Evolutionary conservation across 2,113 vertebrate species (phyloP).

Genomic region (Tachycineta bicolor): DNA sequence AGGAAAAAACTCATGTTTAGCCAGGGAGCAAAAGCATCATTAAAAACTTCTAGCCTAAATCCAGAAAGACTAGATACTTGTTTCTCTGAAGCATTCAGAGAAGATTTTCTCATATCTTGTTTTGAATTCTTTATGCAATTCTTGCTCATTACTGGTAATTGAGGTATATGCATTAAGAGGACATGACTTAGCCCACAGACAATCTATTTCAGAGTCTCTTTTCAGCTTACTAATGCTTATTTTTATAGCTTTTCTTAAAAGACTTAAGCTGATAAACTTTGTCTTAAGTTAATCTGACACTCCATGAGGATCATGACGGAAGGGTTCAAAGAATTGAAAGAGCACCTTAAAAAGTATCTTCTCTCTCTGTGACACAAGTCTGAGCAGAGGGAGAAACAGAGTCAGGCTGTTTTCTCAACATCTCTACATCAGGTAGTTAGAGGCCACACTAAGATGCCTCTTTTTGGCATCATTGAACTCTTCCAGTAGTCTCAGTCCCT

Average conservation of each 20-base stretch:
- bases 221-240: background rate
- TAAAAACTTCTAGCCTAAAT: background rate
- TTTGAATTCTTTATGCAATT: background rate
- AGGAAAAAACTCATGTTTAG: background rate
- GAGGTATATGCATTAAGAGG: background rate
- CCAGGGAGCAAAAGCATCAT: background rate
- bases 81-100: background rate
- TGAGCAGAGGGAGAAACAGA: background rate
- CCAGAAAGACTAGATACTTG: background rate
- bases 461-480: background rate
- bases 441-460: background rate
- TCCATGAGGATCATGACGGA: background rate
- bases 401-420: background rate
- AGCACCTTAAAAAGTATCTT: background rate
- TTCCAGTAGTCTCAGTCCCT: background rate
- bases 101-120: background rate
- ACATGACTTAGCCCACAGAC: background rate
- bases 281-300: background rate
- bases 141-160: background rate
- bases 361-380: background rate
- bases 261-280: background rate
- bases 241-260: background rate
- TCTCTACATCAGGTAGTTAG: background rate
- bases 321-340: background rate
- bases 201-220: background rate